A percentile compares a stretch with the other conserved stretches of the same genome.
These are phyloP conservation scores for Euwallacea fornicatus DNA, from an alignment of 1,140 invertebrate genomes.

Conservation along the genomic window DNA sequence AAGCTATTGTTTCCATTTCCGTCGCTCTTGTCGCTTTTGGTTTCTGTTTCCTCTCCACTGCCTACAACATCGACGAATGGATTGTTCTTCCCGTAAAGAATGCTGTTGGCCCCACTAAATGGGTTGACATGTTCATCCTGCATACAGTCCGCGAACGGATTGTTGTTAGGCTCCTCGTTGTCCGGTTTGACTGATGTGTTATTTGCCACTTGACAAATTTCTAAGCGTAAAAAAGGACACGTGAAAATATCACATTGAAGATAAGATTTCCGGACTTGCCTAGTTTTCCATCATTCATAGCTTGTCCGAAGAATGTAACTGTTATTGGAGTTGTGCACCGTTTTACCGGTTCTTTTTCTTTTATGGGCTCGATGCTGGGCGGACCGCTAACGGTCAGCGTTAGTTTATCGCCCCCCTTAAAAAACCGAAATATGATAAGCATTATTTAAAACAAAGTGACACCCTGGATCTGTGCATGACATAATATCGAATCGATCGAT, in stretches of 20 bases:
- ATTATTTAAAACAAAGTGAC: no score
- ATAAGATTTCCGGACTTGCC: conserved; percentile 44
- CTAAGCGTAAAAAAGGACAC: conserved; percentile 5
- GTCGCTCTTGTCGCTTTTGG: conserved; percentile 25
- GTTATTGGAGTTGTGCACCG: conserved; percentile 57
- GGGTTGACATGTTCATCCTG: conserved; percentile 61
- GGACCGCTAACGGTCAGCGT: conserved; percentile 63
- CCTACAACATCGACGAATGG: conserved; percentile 42
- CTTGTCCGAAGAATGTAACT: conserved; percentile 60
- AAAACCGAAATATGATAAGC: no score
- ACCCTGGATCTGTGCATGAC: no score
- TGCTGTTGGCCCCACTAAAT: conserved; percentile 53
- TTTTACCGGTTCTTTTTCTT: conserved; percentile 43
- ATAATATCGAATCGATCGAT: no score
- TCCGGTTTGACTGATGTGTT: conserved; percentile 35
- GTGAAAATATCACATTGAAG: not conserved
- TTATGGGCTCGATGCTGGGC: conserved; percentile 36
- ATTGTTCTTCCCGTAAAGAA: conserved; percentile 47
- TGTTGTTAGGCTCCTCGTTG: conserved; percentile 39
- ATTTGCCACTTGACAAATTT: conserved; percentile 40
- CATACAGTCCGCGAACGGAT: conserved; percentile 54
- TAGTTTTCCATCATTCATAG: conserved; percentile 55
- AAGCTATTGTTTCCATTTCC: conserved; percentile 28
- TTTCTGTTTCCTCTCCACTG: conserved; percentile 38
- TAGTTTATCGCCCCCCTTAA: conserved; percentile 72